A percentile compares a stretch with the other conserved stretches of the same genome.
phyloP scores from a whole-genome alignment of 2,113 vertebrate species.

The Nipponia nippon region DNA sequence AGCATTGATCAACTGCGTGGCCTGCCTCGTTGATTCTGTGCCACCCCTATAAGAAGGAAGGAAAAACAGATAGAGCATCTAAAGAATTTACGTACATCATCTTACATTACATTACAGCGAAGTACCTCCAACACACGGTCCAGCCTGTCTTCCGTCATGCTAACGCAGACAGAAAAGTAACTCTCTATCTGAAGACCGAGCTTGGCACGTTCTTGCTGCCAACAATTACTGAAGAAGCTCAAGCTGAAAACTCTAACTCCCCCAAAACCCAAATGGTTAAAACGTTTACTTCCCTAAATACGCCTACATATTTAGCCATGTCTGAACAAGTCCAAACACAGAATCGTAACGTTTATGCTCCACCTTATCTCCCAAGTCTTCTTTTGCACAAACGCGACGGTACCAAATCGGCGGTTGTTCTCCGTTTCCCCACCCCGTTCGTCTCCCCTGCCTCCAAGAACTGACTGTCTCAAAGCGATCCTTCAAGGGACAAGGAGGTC shows the following conservation, averaged over 20 bases:
- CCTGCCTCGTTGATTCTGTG: conserved; percentile 96
- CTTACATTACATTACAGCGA: rapidly evolving
- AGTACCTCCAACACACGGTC: rapidly evolving
- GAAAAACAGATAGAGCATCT: neutral
- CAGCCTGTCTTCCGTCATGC: rapidly evolving
- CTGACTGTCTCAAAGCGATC: neutral
- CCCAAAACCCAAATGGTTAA: rapidly evolving
- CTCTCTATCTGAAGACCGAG: neutral
- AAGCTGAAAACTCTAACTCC: neutral
- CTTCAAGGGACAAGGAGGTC: neutral
- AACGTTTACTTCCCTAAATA: neutral
- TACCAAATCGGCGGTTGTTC: neutral
- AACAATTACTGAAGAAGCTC: neutral
- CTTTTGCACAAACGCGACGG: rapidly evolving
- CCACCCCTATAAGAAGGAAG: conserved; percentile 81
- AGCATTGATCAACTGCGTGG: conserved; percentile 96
- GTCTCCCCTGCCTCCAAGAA: neutral
- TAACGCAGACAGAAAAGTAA: neutral
- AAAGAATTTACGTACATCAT: rapidly evolving
- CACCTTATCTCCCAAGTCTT: neutral
- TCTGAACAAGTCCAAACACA: neutral
- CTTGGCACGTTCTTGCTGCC: neutral
- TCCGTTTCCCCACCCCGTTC: rapidly evolving
- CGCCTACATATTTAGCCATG: rapidly evolving
- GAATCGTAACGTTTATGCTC: rapidly evolving